These are phyloP conservation scores for Eremobia ochroleuca DNA, from an alignment of 2,888 invertebrate species.

Conservation along the genomic window DNA sequence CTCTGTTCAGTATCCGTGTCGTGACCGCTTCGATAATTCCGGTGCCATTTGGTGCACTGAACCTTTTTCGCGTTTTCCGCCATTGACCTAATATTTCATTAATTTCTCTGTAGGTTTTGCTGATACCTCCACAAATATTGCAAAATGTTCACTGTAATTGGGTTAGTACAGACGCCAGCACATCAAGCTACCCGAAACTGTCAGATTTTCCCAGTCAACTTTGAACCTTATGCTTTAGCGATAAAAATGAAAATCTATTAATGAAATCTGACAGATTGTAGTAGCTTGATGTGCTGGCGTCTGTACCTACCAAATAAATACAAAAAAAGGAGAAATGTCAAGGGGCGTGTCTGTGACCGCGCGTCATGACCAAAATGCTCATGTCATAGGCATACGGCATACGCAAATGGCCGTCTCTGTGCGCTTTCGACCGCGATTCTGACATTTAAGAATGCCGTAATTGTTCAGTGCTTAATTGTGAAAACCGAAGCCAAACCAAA, in stretches of 20 bases:
- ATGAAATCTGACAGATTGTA: too few relatives aligned
- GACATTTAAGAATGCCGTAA: background rate
- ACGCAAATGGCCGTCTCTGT: background rate
- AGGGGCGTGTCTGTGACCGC: background rate
- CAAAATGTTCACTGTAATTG: background rate
- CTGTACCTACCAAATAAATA: too few relatives aligned
- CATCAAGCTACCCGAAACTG: too few relatives aligned
- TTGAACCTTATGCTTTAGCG: too few relatives aligned
- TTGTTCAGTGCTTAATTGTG: background rate
- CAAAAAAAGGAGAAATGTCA: background rate
- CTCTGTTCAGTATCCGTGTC: slow-evolving; percentile 53
- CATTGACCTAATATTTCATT: slow-evolving; percentile 60
- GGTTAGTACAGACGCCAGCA: too few relatives aligned
- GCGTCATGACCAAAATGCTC: background rate
- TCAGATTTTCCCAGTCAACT: too few relatives aligned
- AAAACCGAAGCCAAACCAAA: too few relatives aligned
- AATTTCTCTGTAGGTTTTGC: slow-evolving; percentile 24
- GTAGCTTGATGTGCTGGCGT: too few relatives aligned
- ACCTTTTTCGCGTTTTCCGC: slow-evolving; percentile 65
- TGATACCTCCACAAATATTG: background rate
- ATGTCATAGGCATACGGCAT: background rate
- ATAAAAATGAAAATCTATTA: too few relatives aligned
- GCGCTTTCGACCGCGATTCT: background rate
- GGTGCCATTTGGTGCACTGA: slow-evolving; percentile 74
- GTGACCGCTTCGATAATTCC: slow-evolving; percentile 71